A percentile compares a stretch with the other conserved stretches of the same genome.
Evolutionary conservation across 2,113 vertebrate species (phyloP).

Genomic region (Corvus hawaiiensis): DNA sequence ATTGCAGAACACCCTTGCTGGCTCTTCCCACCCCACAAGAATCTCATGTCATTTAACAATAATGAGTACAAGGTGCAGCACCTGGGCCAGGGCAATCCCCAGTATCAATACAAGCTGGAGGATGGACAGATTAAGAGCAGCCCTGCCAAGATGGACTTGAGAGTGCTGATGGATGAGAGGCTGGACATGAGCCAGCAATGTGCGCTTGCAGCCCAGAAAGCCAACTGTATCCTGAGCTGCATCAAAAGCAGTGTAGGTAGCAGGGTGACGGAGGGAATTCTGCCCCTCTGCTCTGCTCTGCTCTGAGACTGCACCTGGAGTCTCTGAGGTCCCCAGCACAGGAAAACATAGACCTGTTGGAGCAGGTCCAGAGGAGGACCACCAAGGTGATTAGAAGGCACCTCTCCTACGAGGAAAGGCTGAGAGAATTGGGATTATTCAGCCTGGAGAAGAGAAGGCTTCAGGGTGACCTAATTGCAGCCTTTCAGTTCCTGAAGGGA

Average conservation of each 20-base stretch:
- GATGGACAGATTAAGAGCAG: background rate
- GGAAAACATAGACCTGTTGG: background rate
- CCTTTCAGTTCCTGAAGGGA: background rate
- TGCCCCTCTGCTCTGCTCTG: background rate
- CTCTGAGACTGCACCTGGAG: background rate
- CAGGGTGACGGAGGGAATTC: fast-evolving
- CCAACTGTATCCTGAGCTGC: background rate
- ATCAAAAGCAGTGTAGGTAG: fast-evolving
- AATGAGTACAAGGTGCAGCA: background rate
- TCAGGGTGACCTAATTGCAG: background rate
- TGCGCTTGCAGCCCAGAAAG: background rate
- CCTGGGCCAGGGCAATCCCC: too few relatives aligned
- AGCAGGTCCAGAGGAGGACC: background rate
- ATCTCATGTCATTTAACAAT: background rate
- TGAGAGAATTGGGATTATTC: background rate
- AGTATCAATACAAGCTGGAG: background rate
- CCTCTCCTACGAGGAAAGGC: background rate
- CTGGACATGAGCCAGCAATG: background rate
- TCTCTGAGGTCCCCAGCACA: background rate
- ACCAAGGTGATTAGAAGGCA: background rate
- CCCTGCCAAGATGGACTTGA: background rate
- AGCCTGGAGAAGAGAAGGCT: background rate
- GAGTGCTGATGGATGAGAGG: background rate
- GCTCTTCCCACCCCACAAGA: background rate
- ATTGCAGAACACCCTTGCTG: background rate